These are phyloP conservation scores for Cephus sareptanus DNA, from an alignment of 2,888 invertebrate genomes.

Conservation along the genomic window DNA sequence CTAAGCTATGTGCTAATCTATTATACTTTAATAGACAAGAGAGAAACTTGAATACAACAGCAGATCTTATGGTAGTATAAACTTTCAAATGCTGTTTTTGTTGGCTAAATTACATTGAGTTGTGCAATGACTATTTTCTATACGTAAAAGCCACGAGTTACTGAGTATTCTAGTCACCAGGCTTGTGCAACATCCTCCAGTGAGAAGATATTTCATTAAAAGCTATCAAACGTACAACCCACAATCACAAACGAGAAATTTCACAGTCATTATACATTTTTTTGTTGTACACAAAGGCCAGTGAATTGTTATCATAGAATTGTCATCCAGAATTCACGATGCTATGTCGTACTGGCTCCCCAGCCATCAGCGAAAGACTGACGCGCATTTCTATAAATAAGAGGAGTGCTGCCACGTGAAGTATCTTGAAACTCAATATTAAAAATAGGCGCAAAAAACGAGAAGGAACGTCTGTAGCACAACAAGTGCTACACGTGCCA, in stretches of 20 bases:
- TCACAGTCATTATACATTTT: neutral
- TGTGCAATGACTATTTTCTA: constrained; percentile 2
- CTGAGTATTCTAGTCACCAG: neutral
- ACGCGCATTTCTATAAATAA: neutral
- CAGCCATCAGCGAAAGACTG: neutral
- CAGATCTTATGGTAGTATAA: neutral
- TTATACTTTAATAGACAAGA: neutral
- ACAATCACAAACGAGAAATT: neutral
- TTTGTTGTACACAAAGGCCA: neutral
- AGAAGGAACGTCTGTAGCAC: neutral
- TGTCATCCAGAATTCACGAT: neutral
- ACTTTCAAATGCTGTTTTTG: constrained; percentile 3
- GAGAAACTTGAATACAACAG: neutral
- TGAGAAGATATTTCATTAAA: neutral
- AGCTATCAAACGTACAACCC: neutral
- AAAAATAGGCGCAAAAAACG: neutral
- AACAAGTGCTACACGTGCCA: neutral
- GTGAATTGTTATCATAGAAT: neutral
- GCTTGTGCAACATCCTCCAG: neutral
- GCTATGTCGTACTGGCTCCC: neutral
- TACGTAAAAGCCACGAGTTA: neutral
- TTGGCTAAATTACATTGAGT: constrained; percentile 8
- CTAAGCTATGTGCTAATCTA: neutral
- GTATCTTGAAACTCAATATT: neutral
- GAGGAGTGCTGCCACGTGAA: neutral